Percentiles rank a stretch among this genome's conserved stretches.
These are phyloP conservation scores for Nephotettix cincticeps DNA, from an alignment of 1,140 invertebrate species.

Conservation along the genomic window DNA sequence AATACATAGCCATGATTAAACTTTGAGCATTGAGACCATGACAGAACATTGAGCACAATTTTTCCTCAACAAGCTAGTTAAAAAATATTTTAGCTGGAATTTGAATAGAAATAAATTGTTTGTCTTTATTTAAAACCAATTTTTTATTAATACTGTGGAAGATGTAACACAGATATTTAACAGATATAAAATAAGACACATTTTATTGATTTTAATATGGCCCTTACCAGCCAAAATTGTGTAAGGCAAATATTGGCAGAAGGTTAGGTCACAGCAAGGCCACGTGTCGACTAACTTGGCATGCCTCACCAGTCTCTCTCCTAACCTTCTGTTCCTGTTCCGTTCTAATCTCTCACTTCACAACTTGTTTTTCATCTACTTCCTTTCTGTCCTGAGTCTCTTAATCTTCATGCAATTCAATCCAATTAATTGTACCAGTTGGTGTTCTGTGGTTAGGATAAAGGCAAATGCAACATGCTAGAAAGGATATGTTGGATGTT, in stretches of 20 bases:
- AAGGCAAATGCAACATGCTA: too few relatives aligned
- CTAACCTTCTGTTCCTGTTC: background rate
- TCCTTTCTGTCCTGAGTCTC: too few relatives aligned
- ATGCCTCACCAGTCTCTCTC: background rate
- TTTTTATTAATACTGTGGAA: background rate
- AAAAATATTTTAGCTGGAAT: background rate
- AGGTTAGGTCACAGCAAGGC: background rate
- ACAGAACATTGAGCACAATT: background rate
- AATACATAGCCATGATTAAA: too few relatives aligned
- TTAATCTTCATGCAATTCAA: too few relatives aligned
- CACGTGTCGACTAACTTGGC: background rate
- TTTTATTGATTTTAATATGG: background rate
- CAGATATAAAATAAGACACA: background rate
- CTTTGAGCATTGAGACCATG: background rate
- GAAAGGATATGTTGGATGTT: too few relatives aligned
- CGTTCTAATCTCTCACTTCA: background rate
- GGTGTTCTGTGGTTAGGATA: too few relatives aligned
- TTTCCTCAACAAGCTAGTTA: too few relatives aligned
- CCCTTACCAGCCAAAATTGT: too few relatives aligned
- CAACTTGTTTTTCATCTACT: background rate
- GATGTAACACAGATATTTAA: background rate
- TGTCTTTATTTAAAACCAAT: background rate
- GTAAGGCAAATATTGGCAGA: background rate
- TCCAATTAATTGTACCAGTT: too few relatives aligned
- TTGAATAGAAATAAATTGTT: background rate